Evolutionary conservation across 2,797 vertebrate genomes (phyloP).

Genomic region (Delichon dasypus): DNA sequence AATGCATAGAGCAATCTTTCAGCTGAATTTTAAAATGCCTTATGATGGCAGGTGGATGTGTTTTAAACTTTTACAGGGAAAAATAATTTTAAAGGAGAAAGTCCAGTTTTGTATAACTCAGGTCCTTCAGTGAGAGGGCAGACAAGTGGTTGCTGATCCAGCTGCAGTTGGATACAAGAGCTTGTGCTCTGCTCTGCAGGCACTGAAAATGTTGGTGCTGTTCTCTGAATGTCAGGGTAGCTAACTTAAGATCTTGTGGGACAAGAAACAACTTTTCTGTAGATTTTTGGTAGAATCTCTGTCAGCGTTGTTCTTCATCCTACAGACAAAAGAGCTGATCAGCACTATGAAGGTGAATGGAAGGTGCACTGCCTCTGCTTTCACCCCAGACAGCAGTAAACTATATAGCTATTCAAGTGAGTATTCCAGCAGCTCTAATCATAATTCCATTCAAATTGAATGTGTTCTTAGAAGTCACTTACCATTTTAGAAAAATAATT

Average conservation of each 20-base stretch:
- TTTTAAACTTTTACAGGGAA: not conserved
- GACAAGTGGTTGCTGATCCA: not conserved
- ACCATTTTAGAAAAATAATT: not conserved
- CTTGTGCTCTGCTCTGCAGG: not conserved
- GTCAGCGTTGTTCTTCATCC: slow-evolving; percentile 1
- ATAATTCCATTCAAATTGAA: not conserved
- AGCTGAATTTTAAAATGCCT: not conserved
- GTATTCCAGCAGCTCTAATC: not conserved
- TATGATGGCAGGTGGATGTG: not conserved
- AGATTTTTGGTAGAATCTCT: not conserved
- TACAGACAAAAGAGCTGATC: slow-evolving; percentile 89
- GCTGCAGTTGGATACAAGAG: not conserved
- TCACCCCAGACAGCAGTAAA: slow-evolving; percentile 85
- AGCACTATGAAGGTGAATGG: slow-evolving; percentile 91
- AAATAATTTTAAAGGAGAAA: not conserved
- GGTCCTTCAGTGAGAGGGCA: not conserved
- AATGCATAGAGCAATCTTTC: not conserved
- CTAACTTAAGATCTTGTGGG: not conserved
- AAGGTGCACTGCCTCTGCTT: slow-evolving; percentile 76
- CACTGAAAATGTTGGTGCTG: not conserved
- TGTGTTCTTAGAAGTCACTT: not conserved
- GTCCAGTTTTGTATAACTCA: not conserved
- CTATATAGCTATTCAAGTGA: slow-evolving; percentile 87
- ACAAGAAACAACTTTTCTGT: not conserved
- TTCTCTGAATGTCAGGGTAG: not conserved